These are phyloP conservation scores for Priocnemis perturbator DNA, from an alignment of 2,888 invertebrate genomes.

Conservation along the genomic window DNA sequence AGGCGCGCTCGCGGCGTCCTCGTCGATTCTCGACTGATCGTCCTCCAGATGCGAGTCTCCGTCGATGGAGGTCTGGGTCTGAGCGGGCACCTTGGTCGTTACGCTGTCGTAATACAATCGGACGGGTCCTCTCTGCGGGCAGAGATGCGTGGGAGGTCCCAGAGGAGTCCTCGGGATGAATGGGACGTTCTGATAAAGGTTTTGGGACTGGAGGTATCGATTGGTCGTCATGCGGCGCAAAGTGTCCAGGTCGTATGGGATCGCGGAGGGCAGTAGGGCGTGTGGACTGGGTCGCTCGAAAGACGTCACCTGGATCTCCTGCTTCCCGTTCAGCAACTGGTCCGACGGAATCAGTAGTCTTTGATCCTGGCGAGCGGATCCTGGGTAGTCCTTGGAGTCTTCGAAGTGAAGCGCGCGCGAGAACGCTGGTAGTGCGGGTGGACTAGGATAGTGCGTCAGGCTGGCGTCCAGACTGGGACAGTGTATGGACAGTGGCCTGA, in stretches of 20 bases:
- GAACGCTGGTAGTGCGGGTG: slow-evolving; percentile 19
- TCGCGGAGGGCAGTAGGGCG: slow-evolving; percentile 61
- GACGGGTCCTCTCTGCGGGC: slow-evolving; percentile 25
- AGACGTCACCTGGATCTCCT: slow-evolving; percentile 70
- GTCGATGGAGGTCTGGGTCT: slow-evolving; percentile 66
- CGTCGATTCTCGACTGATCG: slow-evolving; percentile 25
- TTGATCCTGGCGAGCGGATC: slow-evolving; percentile 38
- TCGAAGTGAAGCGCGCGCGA: background rate
- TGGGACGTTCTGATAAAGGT: slow-evolving; percentile 61
- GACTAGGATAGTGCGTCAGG: slow-evolving; percentile 32
- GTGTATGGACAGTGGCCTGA: slow-evolving; percentile 60
- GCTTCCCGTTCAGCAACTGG: slow-evolving; percentile 35
- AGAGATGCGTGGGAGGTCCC: slow-evolving; percentile 18
- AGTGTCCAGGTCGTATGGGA: slow-evolving; percentile 57
- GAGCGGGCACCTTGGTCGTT: slow-evolving; percentile 61
- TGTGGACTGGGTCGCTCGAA: slow-evolving; percentile 71
- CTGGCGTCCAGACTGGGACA: slow-evolving; percentile 53
- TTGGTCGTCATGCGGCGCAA: slow-evolving; percentile 50
- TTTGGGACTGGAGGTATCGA: slow-evolving; percentile 46
- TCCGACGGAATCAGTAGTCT: slow-evolving; percentile 52
- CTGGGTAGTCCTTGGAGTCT: slow-evolving; percentile 25
- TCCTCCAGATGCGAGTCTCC: slow-evolving; percentile 54
- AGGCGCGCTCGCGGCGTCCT: slow-evolving; percentile 32
- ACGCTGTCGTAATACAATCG: slow-evolving; percentile 42
- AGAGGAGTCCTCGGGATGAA: slow-evolving; percentile 45